phyloP scores from a whole-genome alignment of 1,140 invertebrate genomes.

The Watersipora subatra region DNA sequence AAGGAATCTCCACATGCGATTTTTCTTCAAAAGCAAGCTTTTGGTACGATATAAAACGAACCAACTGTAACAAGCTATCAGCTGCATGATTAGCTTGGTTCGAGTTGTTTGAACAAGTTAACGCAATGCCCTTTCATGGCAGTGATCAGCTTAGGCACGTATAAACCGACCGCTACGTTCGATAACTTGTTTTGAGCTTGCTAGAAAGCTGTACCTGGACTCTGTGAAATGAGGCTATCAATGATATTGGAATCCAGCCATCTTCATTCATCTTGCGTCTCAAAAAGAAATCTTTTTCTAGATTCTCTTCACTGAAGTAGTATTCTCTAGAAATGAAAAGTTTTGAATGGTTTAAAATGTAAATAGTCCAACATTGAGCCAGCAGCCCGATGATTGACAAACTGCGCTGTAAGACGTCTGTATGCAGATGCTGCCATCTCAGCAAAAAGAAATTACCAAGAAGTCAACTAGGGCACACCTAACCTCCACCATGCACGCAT shows the following conservation, averaged over 20 bases:
- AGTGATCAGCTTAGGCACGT: no score
- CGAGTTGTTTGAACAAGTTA: no score
- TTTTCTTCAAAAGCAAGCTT: no score
- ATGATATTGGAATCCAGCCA: slow-evolving; percentile 76
- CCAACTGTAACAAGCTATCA: no score
- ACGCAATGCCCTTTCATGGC: no score
- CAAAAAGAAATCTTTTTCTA: slow-evolving; percentile 87
- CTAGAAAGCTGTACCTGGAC: slow-evolving; percentile 56
- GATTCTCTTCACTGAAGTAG: slow-evolving; percentile 95
- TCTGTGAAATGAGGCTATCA: slow-evolving; percentile 90
- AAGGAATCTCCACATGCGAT: no score
- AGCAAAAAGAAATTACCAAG: slow-evolving; percentile 2
- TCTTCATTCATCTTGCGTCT: slow-evolving; percentile 87
- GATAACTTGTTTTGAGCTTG: no score
- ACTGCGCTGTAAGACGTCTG: slow-evolving; percentile 8
- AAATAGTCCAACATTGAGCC: slow-evolving; percentile 8
- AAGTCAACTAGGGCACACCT: neutral
- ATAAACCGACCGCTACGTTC: no score
- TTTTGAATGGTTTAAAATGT: no score
- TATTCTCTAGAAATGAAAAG: slow-evolving; percentile 67
- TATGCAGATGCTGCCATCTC: neutral
- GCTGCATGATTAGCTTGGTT: no score
- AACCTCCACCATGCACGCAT: no score
- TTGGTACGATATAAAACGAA: no score
- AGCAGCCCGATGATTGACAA: slow-evolving; percentile 1